These are phyloP conservation scores for Charaxes varanes DNA, from an alignment of 1,140 invertebrate genomes.

Conservation along the genomic window DNA sequence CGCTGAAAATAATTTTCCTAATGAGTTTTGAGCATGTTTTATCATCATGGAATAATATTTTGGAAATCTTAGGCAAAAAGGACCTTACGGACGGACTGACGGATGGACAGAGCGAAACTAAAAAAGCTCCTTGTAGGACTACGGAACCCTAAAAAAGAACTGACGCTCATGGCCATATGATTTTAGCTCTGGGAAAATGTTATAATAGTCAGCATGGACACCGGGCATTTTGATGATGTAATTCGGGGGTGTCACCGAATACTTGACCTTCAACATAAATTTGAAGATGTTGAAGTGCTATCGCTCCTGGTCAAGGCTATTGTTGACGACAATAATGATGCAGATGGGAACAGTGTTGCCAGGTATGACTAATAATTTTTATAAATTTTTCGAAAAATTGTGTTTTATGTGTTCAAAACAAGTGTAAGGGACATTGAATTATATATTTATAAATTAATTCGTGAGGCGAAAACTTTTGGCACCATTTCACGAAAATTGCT, in stretches of 20 bases:
- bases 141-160: no score
- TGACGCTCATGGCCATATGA: no score
- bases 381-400: background rate
- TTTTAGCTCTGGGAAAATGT: constrained; percentile 93
- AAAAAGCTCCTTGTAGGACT: no score
- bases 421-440: background rate
- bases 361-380: constrained; percentile 34
- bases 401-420: background rate
- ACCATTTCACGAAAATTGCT: no score
- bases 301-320: constrained; percentile 84
- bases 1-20: no score
- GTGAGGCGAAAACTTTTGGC: no score
- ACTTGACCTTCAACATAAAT: constrained; percentile 88
- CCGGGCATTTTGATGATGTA: constrained; percentile 83
- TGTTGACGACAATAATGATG: constrained; percentile 77
- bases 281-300: constrained; percentile 86
- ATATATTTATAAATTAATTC: no score
- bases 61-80: no score
- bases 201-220: constrained; percentile 87
- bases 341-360: constrained; percentile 70
- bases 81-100: no score
- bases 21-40: no score
- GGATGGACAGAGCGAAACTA: no score
- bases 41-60: no score
- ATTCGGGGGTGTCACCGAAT: constrained; percentile 89